Evolutionary conservation across 2,888 invertebrate genomes (phyloP).

Genomic region (Onchidella celtica): DNA sequence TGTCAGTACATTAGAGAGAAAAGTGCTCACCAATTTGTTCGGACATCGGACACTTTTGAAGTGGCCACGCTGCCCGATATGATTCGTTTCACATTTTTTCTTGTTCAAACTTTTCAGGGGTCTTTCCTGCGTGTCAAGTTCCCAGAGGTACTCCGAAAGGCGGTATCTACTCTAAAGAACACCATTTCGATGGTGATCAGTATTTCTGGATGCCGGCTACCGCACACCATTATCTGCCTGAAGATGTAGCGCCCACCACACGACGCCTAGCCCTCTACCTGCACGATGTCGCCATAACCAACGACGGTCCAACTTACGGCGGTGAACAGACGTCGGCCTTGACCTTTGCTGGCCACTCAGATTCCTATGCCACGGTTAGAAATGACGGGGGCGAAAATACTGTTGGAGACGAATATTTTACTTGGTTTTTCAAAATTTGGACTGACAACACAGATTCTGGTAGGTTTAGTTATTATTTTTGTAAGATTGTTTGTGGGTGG

Average conservation of each 20-base stretch:
- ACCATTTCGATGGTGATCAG: background rate
- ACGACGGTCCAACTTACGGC: background rate
- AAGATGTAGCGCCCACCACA: background rate
- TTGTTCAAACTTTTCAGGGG: background rate
- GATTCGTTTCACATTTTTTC: background rate
- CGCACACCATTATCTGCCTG: background rate
- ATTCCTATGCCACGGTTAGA: background rate
- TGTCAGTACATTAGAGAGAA: too few relatives aligned
- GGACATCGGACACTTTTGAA: too few relatives aligned
- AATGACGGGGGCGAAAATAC: background rate
- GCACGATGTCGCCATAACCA: background rate
- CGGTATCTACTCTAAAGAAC: background rate
- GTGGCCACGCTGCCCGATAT: too few relatives aligned
- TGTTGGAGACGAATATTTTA: background rate
- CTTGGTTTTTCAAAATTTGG: background rate
- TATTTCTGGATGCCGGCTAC: background rate
- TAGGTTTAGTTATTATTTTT: background rate
- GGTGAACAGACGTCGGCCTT: background rate
- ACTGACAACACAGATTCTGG: background rate
- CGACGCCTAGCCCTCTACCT: background rate
- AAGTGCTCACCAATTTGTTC: too few relatives aligned
- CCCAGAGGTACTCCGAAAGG: background rate
- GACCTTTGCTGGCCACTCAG: background rate
- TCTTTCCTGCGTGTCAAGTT: background rate
- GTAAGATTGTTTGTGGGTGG: too few relatives aligned